phyloP scores from a whole-genome alignment of 2,797 vertebrate genomes.

The Margarornis squamiger region DNA sequence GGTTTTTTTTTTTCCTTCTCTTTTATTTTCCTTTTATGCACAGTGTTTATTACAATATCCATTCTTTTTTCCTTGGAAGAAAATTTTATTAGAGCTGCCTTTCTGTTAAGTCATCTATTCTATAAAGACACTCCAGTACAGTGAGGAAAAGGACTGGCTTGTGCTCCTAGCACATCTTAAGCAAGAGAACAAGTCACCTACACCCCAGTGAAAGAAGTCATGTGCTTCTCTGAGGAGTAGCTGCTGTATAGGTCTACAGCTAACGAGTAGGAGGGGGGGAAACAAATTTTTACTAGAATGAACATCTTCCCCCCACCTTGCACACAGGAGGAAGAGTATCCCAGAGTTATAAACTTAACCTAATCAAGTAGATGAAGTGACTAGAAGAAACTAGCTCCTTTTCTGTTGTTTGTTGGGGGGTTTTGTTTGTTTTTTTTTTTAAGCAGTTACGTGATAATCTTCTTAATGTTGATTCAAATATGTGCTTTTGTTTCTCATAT shows the following conservation, averaged over 20 bases:
- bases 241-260: background rate
- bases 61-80: background rate
- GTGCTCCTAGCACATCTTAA: background rate
- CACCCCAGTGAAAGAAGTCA: background rate
- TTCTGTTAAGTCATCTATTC: background rate
- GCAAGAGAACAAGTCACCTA: background rate
- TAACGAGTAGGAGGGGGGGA: background rate
- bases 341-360: background rate
- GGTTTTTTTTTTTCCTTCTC: too few species aligned
- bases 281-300: background rate
- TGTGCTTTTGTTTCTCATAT: background rate
- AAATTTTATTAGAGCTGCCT: background rate
- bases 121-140: background rate
- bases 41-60: background rate
- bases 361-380: background rate
- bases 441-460: background rate
- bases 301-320: background rate
- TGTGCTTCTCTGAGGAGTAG: background rate
- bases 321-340: background rate
- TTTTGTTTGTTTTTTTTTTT: background rate
- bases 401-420: background rate
- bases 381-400: background rate
- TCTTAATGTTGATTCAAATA: background rate
- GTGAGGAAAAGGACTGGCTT: background rate
- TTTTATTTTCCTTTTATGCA: background rate